A percentile compares a stretch with the other conserved stretches of the same genome.
Evolutionary conservation across 2,797 vertebrate species (phyloP).

Genomic region (Argyrosomus regius): DNA sequence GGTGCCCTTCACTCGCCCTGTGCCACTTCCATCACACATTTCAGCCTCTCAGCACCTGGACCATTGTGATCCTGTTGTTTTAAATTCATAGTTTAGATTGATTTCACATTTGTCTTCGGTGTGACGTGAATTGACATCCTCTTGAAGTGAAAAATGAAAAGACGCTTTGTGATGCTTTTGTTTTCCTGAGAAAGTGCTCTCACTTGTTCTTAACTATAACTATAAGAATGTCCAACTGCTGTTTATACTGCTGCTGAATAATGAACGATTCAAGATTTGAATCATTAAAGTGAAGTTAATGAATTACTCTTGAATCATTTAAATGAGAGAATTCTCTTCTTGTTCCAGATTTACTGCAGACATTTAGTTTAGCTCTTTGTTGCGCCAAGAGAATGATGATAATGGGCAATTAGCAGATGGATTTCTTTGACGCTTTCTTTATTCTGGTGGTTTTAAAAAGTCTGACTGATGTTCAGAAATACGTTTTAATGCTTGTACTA

Average conservation of each 20-base stretch:
- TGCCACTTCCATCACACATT: constrained; percentile 50
- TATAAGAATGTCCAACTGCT: constrained; percentile 29
- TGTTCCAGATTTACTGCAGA: background rate
- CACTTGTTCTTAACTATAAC: constrained; percentile 13
- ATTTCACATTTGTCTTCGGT: constrained; percentile 47
- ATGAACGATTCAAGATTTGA: constrained; percentile 29
- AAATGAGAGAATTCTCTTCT: background rate
- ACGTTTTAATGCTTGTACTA: constrained; percentile 45
- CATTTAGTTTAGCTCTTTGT: background rate
- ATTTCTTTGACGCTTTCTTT: constrained; percentile 33
- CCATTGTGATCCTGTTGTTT: constrained; percentile 31
- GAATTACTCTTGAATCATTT: constrained; percentile 17
- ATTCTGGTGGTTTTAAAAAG: constrained; percentile 22
- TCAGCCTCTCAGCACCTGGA: constrained; percentile 28
- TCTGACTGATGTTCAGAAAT: constrained; percentile 55
- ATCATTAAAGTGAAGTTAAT: constrained; percentile 16
- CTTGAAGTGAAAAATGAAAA: constrained; percentile 51
- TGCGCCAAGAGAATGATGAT: constrained; percentile 5
- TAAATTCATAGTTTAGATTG: constrained; percentile 40
- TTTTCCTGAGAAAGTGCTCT: constrained; percentile 14
- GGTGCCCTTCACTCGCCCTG: constrained; percentile 82
- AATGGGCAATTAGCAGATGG: constrained; percentile 30
- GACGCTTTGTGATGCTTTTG: constrained; percentile 15
- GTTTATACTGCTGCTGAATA: constrained; percentile 13
- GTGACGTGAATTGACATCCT: constrained; percentile 6